Evolutionary conservation across 2,797 vertebrate genomes (phyloP).

Genomic region (Darevskia mixta): DNA sequence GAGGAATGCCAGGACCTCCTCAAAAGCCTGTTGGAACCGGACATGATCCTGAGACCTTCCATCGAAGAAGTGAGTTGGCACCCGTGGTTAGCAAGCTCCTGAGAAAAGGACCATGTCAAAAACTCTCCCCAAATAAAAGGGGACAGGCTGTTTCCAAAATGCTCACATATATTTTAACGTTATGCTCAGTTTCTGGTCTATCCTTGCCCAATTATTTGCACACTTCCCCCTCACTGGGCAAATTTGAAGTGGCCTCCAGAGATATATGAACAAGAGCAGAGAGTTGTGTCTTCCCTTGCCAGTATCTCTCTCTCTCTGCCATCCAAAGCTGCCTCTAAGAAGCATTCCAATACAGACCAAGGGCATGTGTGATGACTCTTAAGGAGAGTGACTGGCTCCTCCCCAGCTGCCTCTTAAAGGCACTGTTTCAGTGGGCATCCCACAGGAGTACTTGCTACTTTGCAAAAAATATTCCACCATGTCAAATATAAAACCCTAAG

Average conservation of each 20-base stretch:
- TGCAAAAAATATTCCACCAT: not conserved
- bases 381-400: not conserved
- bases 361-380: too few species aligned
- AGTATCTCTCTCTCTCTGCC: not conserved
- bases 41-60: slow-evolving; percentile 72
- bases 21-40: slow-evolving; percentile 75
- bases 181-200: slow-evolving; percentile 19
- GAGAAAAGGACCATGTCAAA: slow-evolving; percentile 35
- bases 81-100: slow-evolving; percentile 74
- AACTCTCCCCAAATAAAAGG: slow-evolving; percentile 66
- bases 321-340: not conserved
- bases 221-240: not conserved
- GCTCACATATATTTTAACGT: slow-evolving; percentile 57
- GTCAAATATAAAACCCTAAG: not conserved
- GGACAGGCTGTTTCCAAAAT: slow-evolving; percentile 63
- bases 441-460: not conserved
- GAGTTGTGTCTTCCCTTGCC: not conserved
- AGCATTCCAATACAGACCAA: not conserved
- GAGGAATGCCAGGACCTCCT: slow-evolving; percentile 77
- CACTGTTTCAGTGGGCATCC: not conserved
- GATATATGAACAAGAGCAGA: not conserved
- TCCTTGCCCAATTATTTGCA: slow-evolving; percentile 4
- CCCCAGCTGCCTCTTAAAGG: too few species aligned
- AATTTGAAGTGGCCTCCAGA: too few species aligned
- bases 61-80: slow-evolving; percentile 74